Conservation (phyloP, 2,797 vertebrate species). For the Cossypha dichroa region DNA sequence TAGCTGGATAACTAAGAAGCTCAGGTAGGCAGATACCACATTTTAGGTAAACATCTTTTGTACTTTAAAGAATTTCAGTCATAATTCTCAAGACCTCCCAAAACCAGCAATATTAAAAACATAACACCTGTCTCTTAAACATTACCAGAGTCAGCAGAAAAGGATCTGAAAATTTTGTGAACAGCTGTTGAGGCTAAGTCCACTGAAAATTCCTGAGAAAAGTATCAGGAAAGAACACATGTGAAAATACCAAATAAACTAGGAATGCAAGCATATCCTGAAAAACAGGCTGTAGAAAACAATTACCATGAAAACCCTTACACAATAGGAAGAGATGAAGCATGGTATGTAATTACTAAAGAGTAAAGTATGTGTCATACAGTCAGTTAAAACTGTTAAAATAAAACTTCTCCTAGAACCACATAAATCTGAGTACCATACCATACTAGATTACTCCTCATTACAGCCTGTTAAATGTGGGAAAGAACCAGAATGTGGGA, state of each 20-base stretch:
- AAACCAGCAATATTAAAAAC: neutral
- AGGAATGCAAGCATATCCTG: neutral
- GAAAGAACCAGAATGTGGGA: constrained; percentile 4
- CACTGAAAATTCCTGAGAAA: neutral
- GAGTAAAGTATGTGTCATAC: neutral
- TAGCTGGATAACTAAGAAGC: neutral
- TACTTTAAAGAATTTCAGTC: neutral
- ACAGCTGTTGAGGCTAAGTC: neutral
- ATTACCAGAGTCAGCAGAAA: neutral
- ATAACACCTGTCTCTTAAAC: neutral
- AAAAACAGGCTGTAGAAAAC: neutral
- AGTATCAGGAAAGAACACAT: neutral
- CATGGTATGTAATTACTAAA: neutral
- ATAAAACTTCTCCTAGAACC: neutral
- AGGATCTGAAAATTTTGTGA: neutral
- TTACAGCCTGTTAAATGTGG: constrained; percentile 24
- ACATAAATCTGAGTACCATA: constrained; percentile 12
- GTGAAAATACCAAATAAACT: neutral
- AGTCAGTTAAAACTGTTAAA: neutral
- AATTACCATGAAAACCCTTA: neutral
- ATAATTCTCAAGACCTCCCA: neutral
- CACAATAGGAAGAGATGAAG: neutral
- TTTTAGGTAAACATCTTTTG: neutral
- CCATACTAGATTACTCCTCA: neutral
- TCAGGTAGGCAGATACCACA: neutral